These are phyloP conservation scores for Sinosuthora webbiana DNA, from an alignment of 2,113 vertebrate genomes.

Conservation along the genomic window DNA sequence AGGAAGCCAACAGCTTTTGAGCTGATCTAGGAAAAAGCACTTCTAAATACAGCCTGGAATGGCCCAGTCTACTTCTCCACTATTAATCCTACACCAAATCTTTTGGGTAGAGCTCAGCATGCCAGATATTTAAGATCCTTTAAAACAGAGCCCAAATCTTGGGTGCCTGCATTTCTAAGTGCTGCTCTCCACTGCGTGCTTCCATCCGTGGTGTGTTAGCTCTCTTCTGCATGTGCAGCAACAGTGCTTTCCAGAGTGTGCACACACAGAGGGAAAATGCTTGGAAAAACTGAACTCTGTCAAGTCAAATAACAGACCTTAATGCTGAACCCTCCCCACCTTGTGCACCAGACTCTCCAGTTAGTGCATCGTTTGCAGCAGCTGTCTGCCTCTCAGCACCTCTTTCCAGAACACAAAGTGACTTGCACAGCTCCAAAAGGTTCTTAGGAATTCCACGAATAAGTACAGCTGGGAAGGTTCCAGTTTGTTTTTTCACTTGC, in stretches of 20 bases:
- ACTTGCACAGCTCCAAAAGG: not conserved
- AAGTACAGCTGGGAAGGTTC: not conserved
- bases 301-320: slow-evolving; percentile 15
- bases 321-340: not conserved
- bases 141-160: not conserved
- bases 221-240: not conserved
- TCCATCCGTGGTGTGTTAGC: not conserved
- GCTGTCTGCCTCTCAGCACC: slow-evolving; percentile 7
- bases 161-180: not conserved
- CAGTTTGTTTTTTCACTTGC: not conserved
- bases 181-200: not conserved
- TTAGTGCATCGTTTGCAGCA: not conserved
- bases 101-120: not conserved
- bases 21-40: not conserved
- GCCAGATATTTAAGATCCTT: not conserved
- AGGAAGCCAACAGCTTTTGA: not conserved
- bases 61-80: not conserved
- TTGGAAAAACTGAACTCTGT: not conserved
- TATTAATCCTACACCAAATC: not conserved
- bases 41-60: not conserved
- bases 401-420: not conserved
- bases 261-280: not conserved
- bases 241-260: not conserved
- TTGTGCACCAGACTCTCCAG: not conserved
- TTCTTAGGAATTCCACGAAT: not conserved